Conservation (phyloP, 2,888 invertebrate genomes). For the Ganaspis brasiliensis region DNA sequence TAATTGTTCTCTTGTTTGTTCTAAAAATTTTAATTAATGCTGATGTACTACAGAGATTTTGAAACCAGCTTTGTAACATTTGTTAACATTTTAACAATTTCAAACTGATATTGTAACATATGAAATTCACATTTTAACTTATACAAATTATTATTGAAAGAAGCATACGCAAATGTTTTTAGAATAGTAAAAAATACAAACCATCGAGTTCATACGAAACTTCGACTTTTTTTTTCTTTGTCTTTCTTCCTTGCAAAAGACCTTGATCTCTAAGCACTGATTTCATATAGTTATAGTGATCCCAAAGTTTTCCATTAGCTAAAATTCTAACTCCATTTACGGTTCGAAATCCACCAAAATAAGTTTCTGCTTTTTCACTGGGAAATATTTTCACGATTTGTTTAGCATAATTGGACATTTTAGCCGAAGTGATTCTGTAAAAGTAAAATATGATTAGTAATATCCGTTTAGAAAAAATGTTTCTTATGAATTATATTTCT, state of each 20-base stretch:
- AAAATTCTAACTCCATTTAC: conserved; percentile 30
- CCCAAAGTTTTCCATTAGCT: conserved; percentile 44
- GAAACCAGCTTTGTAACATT: too few species aligned
- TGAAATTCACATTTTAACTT: too few species aligned
- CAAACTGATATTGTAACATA: too few species aligned
- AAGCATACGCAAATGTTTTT: background rate
- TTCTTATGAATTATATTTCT: too few species aligned
- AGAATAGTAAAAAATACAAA: background rate
- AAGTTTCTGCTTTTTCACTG: conserved; percentile 34
- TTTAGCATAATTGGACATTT: conserved; percentile 33
- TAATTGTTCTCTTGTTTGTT: conserved; percentile 16
- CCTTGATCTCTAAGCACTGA: conserved; percentile 39
- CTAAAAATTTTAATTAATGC: conserved; percentile 1
- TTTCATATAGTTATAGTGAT: conserved; percentile 48
- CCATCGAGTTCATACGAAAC: conserved; percentile 8
- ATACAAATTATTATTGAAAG: background rate
- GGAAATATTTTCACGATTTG: conserved; percentile 44
- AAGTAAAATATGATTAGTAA: background rate
- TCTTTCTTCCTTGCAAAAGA: conserved; percentile 19
- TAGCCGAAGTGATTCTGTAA: conserved; percentile 23
- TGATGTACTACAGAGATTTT: too few species aligned
- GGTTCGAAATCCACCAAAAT: conserved; percentile 40
- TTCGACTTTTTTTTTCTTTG: conserved; percentile 8
- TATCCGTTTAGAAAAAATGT: too few species aligned
- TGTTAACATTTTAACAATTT: too few species aligned